These are phyloP conservation scores for Crypturellus undulatus DNA, from an alignment of 2,113 vertebrate species.

Conservation along the genomic window DNA sequence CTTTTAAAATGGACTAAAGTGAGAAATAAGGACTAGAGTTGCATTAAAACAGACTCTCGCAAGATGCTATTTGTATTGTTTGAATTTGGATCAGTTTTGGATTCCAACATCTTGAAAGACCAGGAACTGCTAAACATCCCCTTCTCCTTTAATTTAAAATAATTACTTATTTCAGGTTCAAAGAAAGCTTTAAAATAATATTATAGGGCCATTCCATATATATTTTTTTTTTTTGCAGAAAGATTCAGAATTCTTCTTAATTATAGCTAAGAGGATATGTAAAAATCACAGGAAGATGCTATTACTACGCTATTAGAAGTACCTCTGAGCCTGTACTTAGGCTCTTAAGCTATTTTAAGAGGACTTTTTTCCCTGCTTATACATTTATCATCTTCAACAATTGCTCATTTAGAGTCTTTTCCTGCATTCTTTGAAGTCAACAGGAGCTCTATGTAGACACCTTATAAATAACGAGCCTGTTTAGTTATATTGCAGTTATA, in stretches of 20 bases:
- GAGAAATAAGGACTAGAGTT: not conserved
- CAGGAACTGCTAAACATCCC: not conserved
- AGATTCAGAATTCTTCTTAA: not conserved
- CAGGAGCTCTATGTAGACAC: not conserved
- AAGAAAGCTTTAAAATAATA: constrained; percentile 5
- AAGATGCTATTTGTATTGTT: not conserved
- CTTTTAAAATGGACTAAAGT: not conserved
- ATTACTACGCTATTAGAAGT: not conserved
- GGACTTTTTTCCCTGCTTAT: not conserved
- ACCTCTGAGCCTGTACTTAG: not conserved
- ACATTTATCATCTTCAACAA: not conserved
- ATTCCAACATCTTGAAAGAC: not conserved
- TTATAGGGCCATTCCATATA: not conserved
- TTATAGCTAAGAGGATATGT: not conserved
- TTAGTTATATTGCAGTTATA: not conserved
- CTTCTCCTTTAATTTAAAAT: not conserved
- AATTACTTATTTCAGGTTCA: constrained; percentile 8
- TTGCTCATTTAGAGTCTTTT: not conserved
- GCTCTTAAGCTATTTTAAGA: not conserved
- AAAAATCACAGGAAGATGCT: not conserved
- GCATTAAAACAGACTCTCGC: not conserved
- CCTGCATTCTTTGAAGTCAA: not conserved
- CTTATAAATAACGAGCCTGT: not conserved
- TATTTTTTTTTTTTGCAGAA: not conserved
- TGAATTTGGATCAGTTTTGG: not conserved